Conservation (phyloP, 2,888 invertebrate species). For the Brenthis daphne region DNA sequence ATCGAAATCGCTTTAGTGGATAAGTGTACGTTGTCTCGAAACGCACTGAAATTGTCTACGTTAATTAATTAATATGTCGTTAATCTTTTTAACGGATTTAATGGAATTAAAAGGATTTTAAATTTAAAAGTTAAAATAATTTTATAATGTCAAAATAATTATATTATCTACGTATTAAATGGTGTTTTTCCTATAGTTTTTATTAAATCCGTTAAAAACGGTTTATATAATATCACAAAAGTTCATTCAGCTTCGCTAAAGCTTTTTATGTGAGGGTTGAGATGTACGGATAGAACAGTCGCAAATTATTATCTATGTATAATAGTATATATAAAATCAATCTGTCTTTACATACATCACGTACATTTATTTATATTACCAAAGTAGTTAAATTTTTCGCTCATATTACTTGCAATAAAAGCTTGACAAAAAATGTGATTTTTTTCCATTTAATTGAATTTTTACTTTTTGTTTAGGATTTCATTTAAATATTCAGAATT, state of each 20-base stretch:
- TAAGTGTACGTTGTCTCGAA: neutral
- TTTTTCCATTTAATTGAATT: too few species aligned
- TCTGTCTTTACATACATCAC: neutral
- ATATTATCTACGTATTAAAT: neutral
- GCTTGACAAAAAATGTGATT: too few species aligned
- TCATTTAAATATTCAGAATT: too few species aligned
- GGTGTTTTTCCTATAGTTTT: neutral
- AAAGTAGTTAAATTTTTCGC: too few species aligned
- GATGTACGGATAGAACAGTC: neutral
- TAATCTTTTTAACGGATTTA: slow-evolving; percentile 1
- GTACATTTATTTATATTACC: too few species aligned
- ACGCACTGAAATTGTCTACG: neutral
- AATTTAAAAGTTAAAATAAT: too few species aligned
- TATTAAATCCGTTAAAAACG: slow-evolving; percentile 5
- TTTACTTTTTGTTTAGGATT: too few species aligned
- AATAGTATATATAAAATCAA: neutral
- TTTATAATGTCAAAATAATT: neutral
- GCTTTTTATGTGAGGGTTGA: slow-evolving; percentile 5
- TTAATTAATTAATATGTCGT: slow-evolving; percentile 1
- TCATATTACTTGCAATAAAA: too few species aligned
- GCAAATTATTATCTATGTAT: neutral
- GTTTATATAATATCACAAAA: neutral
- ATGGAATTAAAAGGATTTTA: neutral
- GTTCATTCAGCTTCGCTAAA: slow-evolving; percentile 9
- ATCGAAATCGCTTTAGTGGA: neutral